Evolutionary conservation across 2,113 vertebrate genomes (phyloP).

Genomic region (Tapirus terrestris): DNA sequence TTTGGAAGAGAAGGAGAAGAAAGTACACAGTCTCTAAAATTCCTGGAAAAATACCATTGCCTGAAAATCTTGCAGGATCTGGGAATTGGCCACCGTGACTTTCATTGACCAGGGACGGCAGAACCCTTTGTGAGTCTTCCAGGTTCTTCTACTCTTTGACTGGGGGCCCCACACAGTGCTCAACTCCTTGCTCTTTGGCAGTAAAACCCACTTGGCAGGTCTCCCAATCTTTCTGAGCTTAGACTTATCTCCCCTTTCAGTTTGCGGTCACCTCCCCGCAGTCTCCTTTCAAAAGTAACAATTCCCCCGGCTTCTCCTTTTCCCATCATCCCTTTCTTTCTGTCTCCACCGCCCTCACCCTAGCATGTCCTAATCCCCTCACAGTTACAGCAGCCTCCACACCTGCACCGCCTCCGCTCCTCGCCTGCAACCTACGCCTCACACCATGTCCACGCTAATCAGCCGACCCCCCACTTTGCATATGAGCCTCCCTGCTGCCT

Average conservation of each 20-base stretch:
- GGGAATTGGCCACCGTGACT: background rate
- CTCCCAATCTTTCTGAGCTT: background rate
- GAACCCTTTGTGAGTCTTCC: background rate
- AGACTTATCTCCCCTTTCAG: background rate
- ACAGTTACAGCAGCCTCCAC: background rate
- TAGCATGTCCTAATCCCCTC: background rate
- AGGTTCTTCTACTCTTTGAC: background rate
- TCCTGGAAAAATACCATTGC: background rate
- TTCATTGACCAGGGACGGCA: background rate
- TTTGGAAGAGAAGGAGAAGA: background rate
- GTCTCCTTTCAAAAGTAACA: slow-evolving; percentile 15
- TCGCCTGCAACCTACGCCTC: background rate
- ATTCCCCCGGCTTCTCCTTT: background rate
- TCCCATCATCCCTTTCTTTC: background rate
- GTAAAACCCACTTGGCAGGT: background rate
- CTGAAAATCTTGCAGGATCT: background rate
- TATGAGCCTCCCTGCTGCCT: background rate
- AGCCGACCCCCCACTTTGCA: background rate
- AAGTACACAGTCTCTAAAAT: background rate
- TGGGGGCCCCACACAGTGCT: background rate
- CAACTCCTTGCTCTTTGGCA: background rate
- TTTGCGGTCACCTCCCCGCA: background rate
- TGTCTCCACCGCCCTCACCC: background rate
- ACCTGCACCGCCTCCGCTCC: background rate
- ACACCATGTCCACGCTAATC: background rate